phyloP scores from a whole-genome alignment of 2,797 vertebrate species.

The Sebastiscus albofasciatus region DNA sequence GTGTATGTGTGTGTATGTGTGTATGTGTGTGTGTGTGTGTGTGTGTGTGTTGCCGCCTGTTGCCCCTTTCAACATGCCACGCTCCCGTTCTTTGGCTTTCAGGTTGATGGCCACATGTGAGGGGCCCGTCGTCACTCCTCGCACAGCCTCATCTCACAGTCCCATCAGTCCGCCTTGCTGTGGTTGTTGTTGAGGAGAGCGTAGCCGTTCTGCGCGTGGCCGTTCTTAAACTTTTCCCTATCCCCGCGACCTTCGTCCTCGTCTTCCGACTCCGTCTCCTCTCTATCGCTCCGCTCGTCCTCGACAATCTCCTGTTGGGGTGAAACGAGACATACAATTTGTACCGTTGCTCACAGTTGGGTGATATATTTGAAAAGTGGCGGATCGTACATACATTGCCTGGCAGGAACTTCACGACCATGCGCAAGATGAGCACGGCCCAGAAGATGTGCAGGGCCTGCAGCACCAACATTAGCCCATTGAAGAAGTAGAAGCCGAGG shows the following conservation, averaged over 20 bases:
- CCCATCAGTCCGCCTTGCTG: slow-evolving; percentile 87
- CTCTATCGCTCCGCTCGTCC: slow-evolving; percentile 92
- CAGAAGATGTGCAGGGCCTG: slow-evolving; percentile 94
- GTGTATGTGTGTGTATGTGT: slow-evolving; percentile 8
- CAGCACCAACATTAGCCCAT: slow-evolving; percentile 89
- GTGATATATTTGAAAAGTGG: background rate
- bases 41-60: slow-evolving; percentile 11
- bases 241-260: slow-evolving; percentile 39
- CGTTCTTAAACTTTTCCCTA: slow-evolving; percentile 79
- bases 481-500: slow-evolving; percentile 96
- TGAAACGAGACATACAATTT: background rate
- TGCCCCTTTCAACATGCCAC: slow-evolving; percentile 29
- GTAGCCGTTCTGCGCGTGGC: slow-evolving; percentile 89
- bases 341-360: background rate
- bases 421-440: slow-evolving; percentile 92
- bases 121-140: background rate
- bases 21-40: slow-evolving; percentile 3
- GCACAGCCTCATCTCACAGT: slow-evolving; percentile 14
- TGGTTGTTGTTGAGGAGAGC: slow-evolving; percentile 88
- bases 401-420: slow-evolving; percentile 95
- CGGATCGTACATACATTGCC: slow-evolving; percentile 83
- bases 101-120: slow-evolving; percentile 12
- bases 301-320: slow-evolving; percentile 84
- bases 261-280: slow-evolving; percentile 87
- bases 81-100: slow-evolving; percentile 62